Percentiles rank a stretch among this genome's conserved stretches.
Evolutionary conservation across 2,888 invertebrate species (phyloP).

Genomic region (Rhabditoides inermis): DNA sequence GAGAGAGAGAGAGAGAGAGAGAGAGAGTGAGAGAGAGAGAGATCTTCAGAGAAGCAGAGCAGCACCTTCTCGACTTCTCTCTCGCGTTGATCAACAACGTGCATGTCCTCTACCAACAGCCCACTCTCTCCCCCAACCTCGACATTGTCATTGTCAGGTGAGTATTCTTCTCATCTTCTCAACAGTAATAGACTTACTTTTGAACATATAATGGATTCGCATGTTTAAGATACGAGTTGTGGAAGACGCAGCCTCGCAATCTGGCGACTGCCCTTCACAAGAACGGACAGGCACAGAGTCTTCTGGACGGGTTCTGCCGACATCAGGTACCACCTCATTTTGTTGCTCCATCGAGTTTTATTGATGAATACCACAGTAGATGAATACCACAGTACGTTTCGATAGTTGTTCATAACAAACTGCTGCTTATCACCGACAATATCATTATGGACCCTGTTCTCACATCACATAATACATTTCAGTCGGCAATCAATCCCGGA

Average conservation of each 20-base stretch:
- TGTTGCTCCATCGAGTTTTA: neutral
- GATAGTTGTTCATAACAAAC: neutral
- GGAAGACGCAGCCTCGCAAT: conserved; percentile 7
- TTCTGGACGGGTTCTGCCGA: conserved; percentile 49
- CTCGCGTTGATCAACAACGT: conserved; percentile 51
- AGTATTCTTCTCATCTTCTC: conserved; percentile 27
- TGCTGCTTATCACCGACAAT: no score
- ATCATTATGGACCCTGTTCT: neutral
- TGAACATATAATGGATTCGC: no score
- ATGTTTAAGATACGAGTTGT: no score
- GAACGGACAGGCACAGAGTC: conserved; percentile 51
- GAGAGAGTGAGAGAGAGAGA: neutral
- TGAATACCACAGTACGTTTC: neutral
- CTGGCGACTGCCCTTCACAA: conserved; percentile 42
- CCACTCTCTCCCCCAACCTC: conserved; percentile 45
- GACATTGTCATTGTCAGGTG: conserved; percentile 50
- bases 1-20: neutral
- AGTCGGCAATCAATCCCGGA: conserved; percentile 44
- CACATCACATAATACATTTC: neutral
- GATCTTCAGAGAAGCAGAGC: conserved; percentile 35
- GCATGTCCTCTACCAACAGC: conserved; percentile 47
- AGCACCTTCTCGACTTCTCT: conserved; percentile 50
- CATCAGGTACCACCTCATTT: no score
- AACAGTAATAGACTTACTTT: conserved; percentile 5
- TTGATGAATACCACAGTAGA: neutral